These are phyloP conservation scores for Onychomys torridus DNA, from an alignment of 2,797 vertebrate genomes.

Conservation along the genomic window DNA sequence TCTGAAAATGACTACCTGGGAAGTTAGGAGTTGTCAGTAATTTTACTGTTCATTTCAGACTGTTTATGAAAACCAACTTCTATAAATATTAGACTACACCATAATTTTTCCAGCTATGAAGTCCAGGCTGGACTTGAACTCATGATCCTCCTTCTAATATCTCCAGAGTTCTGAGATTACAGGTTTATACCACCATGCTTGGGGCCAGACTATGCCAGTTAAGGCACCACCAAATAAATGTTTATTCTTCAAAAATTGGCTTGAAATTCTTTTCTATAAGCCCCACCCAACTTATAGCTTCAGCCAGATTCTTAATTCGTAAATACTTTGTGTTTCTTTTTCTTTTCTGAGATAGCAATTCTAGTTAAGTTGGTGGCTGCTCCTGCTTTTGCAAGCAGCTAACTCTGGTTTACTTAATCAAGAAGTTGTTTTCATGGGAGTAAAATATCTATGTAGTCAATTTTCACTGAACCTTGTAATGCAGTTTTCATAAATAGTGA, in stretches of 20 bases:
- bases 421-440: not conserved
- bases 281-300: not conserved
- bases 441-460: not conserved
- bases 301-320: not conserved
- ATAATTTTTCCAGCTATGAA: not conserved
- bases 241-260: conserved; percentile 9
- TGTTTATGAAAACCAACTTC: conserved; percentile 19
- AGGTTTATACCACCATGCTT: not conserved
- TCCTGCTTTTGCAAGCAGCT: not conserved
- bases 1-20: conserved; percentile 23
- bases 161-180: not conserved
- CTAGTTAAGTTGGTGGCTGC: not conserved
- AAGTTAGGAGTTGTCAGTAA: conserved; percentile 4
- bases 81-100: not conserved
- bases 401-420: conserved; percentile 38
- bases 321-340: not conserved
- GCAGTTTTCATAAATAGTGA: conserved; percentile 6
- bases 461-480: conserved; percentile 13
- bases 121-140: not conserved
- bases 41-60: conserved; percentile 45
- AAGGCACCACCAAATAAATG: not conserved
- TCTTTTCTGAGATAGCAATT: not conserved
- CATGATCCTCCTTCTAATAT: not conserved
- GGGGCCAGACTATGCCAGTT: not conserved
- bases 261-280: conserved; percentile 36